Conservation (phyloP, 92 coral and sea anemone species). For the Bergia sp. region DNA sequence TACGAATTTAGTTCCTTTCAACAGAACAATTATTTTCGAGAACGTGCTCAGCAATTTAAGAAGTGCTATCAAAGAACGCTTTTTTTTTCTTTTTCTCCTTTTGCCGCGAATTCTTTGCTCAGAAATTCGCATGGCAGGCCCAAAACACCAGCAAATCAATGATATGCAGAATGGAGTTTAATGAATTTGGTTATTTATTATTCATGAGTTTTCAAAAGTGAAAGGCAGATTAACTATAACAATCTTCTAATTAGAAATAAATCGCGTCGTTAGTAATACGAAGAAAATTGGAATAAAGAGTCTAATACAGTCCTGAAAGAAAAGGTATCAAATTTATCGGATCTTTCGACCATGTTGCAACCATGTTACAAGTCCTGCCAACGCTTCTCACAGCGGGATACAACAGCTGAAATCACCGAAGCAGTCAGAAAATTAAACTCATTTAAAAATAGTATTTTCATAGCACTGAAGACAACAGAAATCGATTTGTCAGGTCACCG, state of each 20-base stretch:
- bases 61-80: not conserved
- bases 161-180: not conserved
- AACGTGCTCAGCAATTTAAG: not conserved
- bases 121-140: not conserved
- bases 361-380: not conserved
- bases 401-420: slow-evolving; percentile 30
- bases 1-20: too few species aligned
- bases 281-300: not conserved
- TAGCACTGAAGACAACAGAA: not conserved
- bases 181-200: not conserved
- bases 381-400: slow-evolving; percentile 12
- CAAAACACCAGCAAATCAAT: not conserved
- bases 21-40: not conserved
- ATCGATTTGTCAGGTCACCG: not conserved
- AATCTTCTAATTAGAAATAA: slow-evolving; percentile 8
- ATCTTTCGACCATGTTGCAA: not conserved
- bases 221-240: slow-evolving; percentile 6
- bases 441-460: not conserved
- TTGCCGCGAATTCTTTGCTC: not conserved
- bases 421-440: not conserved
- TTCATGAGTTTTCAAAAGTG: not conserved
- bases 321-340: not conserved
- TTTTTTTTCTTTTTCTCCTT: not conserved
- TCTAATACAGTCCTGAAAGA: not conserved
- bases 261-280: not conserved